Base-by-base conservation (phyloP, 1,140 invertebrate species). In the Cherax quadricarinatus region DNA sequence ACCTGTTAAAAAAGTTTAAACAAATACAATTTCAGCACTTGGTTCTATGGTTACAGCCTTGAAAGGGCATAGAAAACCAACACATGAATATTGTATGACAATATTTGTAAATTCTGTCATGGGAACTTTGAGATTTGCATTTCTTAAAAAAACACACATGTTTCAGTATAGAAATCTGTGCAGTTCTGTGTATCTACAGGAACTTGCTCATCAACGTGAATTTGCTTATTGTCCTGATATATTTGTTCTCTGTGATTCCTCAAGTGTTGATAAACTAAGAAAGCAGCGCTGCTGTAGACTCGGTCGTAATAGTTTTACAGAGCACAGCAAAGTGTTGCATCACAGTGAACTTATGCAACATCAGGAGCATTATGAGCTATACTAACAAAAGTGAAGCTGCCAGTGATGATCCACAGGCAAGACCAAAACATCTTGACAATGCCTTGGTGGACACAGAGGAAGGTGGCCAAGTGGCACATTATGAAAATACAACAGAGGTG, bases 301-400 rank as follows among this genome's bases (percentile, higher is more conserved):
- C 51, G 62, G 62, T 57, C 48, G 81, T 62, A 48, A 7, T 49
- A 62, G 53, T 30, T 53, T 70, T 14, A 14, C 53, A 57, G 6
- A 57, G 53, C 3, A 9, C 14, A 10, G 14, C 53, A 14, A 6
- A 4, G 53, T 57, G 53, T 57, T 57, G 14, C 53, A 5, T 57
- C 53, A 48, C 86, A 80, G 12, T 62, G 78, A 81, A 79, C 86
- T 66, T 88, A 79, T 88, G 86, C 86, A 51, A 88, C 49, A 30
- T 62, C 79, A 51, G 73, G 51, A 81, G 86, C 86, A 88, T 88
- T 88, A 88, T 88, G 86, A 88, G 86, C 70, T 62, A 57, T 75
- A 88, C 78, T 88, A 80, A 48, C 86, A 80, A n/a, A 12, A 48
- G 78, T 79, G 86, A 60, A 30, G 75, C 57, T 48, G 6, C 24